Evolutionary conservation across 2,797 vertebrate genomes (phyloP).

Genomic region (Darevskia nairensis): DNA sequence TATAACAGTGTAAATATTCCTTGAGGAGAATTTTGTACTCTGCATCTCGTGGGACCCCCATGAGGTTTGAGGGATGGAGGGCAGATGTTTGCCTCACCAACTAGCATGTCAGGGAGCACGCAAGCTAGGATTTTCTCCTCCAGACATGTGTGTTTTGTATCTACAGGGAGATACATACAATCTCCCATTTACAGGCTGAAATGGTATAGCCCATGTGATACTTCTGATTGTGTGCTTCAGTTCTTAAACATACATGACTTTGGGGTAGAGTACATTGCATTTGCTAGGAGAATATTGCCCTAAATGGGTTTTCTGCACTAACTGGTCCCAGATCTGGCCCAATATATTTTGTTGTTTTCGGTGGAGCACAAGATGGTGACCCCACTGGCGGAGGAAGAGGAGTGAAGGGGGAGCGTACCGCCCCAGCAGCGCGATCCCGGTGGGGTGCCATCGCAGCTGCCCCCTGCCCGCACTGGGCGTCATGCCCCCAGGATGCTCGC

Average conservation of each 20-base stretch:
- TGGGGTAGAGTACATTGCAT: background rate
- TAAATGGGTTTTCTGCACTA: background rate
- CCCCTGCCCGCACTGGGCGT: too few species aligned
- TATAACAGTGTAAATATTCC: background rate
- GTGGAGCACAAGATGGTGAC: too few species aligned
- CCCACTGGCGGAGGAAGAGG: too few species aligned
- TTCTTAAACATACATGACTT: background rate
- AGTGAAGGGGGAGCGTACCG: too few species aligned
- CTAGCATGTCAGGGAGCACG: background rate
- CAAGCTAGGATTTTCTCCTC: background rate
- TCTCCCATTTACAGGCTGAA: background rate
- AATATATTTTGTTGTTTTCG: too few species aligned
- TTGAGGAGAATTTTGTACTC: background rate
- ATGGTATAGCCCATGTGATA: background rate
- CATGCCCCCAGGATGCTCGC: too few species aligned
- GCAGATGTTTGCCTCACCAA: background rate
- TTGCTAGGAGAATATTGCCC: background rate
- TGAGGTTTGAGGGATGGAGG: background rate
- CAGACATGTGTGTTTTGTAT: background rate
- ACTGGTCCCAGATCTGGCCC: too few species aligned
- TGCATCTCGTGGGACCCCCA: background rate
- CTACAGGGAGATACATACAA: background rate
- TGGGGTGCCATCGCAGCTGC: too few species aligned
- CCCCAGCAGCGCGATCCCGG: too few species aligned
- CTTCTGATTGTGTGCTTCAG: too few species aligned